These are phyloP conservation scores for Leptinotarsa texana DNA, from an alignment of 1,140 invertebrate species.

Conservation along the genomic window DNA sequence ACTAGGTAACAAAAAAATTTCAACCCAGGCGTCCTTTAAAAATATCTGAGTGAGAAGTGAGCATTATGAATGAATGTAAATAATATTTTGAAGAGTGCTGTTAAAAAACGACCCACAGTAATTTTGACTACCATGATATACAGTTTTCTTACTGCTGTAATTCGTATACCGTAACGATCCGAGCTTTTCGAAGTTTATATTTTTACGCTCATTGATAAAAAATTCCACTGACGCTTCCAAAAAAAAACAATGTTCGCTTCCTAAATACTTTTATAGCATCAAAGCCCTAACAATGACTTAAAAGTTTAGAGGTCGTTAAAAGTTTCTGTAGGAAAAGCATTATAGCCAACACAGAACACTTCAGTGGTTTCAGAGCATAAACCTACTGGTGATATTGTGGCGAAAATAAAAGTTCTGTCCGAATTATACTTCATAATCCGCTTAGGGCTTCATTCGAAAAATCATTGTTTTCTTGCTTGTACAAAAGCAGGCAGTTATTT, in stretches of 20 bases:
- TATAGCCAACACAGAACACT: not conserved
- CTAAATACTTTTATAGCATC: conserved; percentile 3
- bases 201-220: not conserved
- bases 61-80: too few species aligned
- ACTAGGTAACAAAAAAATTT: too few species aligned
- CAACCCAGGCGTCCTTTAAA: too few species aligned
- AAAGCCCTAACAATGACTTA: not conserved
- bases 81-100: too few species aligned
- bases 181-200: not conserved
- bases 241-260: not conserved
- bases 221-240: not conserved
- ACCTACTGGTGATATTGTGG: not conserved
- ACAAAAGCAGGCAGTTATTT: not conserved
- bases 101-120: too few species aligned
- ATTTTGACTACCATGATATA: too few species aligned
- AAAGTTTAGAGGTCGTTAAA: conserved; percentile 3
- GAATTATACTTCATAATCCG: not conserved
- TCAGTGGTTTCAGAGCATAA: conserved; percentile 2
- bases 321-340: not conserved
- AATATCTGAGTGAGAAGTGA: too few species aligned
- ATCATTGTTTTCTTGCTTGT: conserved; percentile 5
- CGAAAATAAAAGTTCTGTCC: not conserved
- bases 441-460: not conserved
- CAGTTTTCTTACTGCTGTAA: too few species aligned
- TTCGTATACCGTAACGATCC: too few species aligned